Percentiles rank a stretch among this genome's conserved stretches.
Evolutionary conservation across 1,140 invertebrate species (phyloP).

Genomic region (Agraylea sexmaculata): DNA sequence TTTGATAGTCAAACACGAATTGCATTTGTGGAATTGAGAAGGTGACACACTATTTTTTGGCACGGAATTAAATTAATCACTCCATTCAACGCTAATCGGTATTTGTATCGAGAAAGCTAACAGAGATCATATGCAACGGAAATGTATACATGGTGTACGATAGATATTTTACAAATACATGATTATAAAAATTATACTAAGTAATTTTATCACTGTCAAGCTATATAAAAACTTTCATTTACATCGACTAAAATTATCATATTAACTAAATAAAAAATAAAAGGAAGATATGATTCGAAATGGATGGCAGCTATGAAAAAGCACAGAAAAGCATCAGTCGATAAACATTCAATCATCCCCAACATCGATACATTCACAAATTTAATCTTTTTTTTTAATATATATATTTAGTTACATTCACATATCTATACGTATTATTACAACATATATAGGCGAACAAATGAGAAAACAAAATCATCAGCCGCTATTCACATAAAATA

Average conservation of each 20-base stretch:
- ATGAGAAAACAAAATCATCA: background rate
- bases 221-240: slow-evolving; percentile 16
- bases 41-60: too few species aligned
- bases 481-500: background rate
- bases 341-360: too few species aligned
- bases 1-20: too few species aligned
- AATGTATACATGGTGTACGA: too few species aligned
- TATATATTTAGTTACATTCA: background rate
- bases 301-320: slow-evolving; percentile 16
- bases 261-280: slow-evolving; percentile 12
- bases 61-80: too few species aligned
- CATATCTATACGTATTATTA: background rate
- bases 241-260: slow-evolving; percentile 9
- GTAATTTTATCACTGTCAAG: slow-evolving; percentile 14
- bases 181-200: slow-evolving; percentile 8
- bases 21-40: too few species aligned
- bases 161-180: too few species aligned
- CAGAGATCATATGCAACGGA: too few species aligned
- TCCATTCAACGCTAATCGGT: too few species aligned
- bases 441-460: background rate
- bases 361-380: too few species aligned
- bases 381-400: too few species aligned
- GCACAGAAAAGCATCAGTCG: slow-evolving; percentile 20
- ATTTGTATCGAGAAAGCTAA: too few species aligned
- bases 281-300: slow-evolving; percentile 17